Evolutionary conservation across 2,888 invertebrate genomes (phyloP).

Genomic region (Callyntrura guangdongensis): DNA sequence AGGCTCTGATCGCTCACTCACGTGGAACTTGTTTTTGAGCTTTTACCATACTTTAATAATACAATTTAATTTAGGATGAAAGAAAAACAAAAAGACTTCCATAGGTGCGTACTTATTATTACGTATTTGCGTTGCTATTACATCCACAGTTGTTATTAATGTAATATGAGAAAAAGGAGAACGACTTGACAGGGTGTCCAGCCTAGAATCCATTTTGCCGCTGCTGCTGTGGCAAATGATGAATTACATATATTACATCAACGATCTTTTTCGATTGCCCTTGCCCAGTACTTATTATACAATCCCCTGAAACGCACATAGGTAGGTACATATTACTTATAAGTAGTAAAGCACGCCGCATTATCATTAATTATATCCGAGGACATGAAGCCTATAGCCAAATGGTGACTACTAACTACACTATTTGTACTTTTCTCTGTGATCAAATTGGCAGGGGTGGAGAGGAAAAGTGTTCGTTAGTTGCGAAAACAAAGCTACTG

Average conservation of each 20-base stretch:
- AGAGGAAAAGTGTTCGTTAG: neutral
- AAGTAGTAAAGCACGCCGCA: constrained; percentile 10
- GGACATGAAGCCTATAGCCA: neutral
- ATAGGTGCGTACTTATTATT: too few relatives aligned
- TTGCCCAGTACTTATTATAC: constrained; percentile 3
- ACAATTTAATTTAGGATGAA: neutral
- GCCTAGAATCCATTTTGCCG: constrained; percentile 12
- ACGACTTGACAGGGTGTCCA: neutral
- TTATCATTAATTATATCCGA: constrained; percentile 42
- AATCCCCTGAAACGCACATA: neutral
- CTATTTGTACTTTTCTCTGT: neutral
- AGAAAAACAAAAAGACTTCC: neutral
- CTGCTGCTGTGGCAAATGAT: constrained; percentile 35
- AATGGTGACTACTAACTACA: neutral
- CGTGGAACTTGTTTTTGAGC: constrained; percentile 31
- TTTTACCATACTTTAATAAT: constrained; percentile 17
- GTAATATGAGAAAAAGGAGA: neutral
- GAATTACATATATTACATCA: constrained; percentile 51
- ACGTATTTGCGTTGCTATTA: neutral
- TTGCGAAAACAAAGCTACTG: constrained; percentile 23
- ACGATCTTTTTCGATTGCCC: neutral
- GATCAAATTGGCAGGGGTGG: neutral
- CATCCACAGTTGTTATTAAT: neutral
- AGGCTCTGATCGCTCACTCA: constrained; percentile 14
- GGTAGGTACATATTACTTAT: too few relatives aligned